Evolutionary conservation across 2,888 invertebrate species (phyloP), one percentile per base, ranked within the genome.

Genomic region (Diloba caeruleocephala): DNA sequence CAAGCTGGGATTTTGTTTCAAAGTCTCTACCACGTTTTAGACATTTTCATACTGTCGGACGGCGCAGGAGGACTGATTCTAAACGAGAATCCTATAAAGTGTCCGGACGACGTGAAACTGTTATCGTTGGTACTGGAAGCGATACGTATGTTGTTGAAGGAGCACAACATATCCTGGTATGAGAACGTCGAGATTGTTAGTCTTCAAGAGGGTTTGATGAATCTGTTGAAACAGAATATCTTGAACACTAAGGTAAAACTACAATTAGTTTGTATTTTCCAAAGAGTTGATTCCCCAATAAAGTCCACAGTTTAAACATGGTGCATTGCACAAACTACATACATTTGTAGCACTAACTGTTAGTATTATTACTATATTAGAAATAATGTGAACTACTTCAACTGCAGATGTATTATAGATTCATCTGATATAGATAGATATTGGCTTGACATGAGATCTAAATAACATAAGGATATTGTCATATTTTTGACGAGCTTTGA

Each of bases 131-230:
- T 72, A 8, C 37, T 84, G 19, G 75, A 76, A 10, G 71, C 66
- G 5, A 70, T 81, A 45, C 74, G 68, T 21, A 78, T 81, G 78
- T 38, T 83, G 12, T 31, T 84, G n/a, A 72, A 74, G 26, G 79
- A 78, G 31, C 75, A 83, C 52, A 67, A 76, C 26, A 78, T 83
- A 54, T 69, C 75, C 37, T 82, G 83, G 81, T 77, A 83, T 33
- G 80, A 82, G 34, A 81, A 71, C 33, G 50, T 76, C 2, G 83
- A 83, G 45, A 76, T 83, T 1, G 56, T 79, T 2, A 69, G 69
- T 26, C 63, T 82, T n/a, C 81, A 82, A 60, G 72, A 71, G 29
- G 64, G 62, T 25, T 50, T 81, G 12, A 65, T 81, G 54, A 76
- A 81, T 66, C 63, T 83, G 14, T 46, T 83, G 39, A 77, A 74